Percentiles rank a stretch among this genome's conserved stretches.
phyloP scores from a whole-genome alignment of 2,113 vertebrate genomes.

The Meleagris gallopavo region DNA sequence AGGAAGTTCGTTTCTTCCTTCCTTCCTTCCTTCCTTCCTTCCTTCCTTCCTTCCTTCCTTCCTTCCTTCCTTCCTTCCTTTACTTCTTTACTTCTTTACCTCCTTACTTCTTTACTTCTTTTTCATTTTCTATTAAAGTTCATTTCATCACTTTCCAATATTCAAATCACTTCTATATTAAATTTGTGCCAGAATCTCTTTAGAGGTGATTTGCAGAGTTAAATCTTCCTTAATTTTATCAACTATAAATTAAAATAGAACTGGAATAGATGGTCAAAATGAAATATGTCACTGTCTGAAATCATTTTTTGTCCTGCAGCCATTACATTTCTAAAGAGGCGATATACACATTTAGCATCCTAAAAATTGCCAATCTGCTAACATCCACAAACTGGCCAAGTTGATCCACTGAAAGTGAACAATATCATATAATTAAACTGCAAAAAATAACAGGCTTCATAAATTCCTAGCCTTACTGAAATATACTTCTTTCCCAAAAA shows the following conservation, averaged over 20 bases:
- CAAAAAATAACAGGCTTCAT: not conserved
- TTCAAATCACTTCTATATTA: not conserved
- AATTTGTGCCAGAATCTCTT: not conserved
- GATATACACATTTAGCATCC: not conserved
- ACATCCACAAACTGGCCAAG: not conserved
- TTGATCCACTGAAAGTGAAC: not conserved
- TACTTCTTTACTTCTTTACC: too few relatives aligned
- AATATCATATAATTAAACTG: not conserved
- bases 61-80: not conserved
- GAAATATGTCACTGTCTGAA: not conserved
- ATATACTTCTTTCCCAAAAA: not conserved
- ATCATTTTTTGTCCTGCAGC: not conserved
- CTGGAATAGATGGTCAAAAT: not conserved
- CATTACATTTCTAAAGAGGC: too few relatives aligned
- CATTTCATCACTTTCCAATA: not conserved
- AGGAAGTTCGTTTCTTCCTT: not conserved
- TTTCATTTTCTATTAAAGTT: not conserved
- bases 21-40: not conserved
- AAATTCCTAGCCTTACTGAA: not conserved
- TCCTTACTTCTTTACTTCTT: not conserved
- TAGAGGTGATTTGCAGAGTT: not conserved
- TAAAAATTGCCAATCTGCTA: not conserved
- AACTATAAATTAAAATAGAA: not conserved
- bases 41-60: not conserved
- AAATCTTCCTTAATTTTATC: not conserved